These are phyloP conservation scores for Aepyceros melampus DNA, from an alignment of 2,113 vertebrate species.

Conservation along the genomic window DNA sequence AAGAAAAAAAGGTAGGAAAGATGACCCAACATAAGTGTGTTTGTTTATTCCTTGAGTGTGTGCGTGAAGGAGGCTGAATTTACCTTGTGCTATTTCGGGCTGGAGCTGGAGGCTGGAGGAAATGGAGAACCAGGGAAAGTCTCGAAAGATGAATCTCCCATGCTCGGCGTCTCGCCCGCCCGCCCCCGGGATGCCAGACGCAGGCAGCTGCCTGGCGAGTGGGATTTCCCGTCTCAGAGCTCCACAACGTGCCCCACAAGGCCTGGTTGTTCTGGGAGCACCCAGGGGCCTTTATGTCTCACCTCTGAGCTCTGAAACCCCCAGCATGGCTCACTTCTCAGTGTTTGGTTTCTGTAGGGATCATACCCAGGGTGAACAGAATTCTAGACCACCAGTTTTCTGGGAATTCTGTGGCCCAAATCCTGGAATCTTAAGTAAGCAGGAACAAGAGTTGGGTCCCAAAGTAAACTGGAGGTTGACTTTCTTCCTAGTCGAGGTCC, in stretches of 20 bases:
- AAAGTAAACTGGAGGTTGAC: neutral
- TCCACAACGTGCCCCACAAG: neutral
- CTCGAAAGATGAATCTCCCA: neutral
- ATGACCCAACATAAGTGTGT: neutral
- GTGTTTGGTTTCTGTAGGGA: neutral
- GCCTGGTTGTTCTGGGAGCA: neutral
- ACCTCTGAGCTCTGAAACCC: neutral
- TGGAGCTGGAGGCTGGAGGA: conserved; percentile 54
- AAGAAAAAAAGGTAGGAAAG: neutral
- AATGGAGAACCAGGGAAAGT: neutral
- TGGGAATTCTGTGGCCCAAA: neutral
- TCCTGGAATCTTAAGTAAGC: neutral
- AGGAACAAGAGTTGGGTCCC: neutral
- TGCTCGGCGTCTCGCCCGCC: neutral
- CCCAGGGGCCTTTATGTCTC: neutral
- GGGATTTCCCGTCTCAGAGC: neutral
- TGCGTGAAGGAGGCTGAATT: neutral
- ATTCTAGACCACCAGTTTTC: neutral
- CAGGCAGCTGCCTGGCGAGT: neutral
- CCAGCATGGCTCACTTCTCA: neutral
- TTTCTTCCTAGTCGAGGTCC: neutral
- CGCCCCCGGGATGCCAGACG: neutral
- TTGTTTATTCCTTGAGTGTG: conserved; percentile 11
- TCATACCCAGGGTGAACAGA: neutral
- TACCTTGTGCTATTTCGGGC: conserved; percentile 46